These are phyloP conservation scores for Rhingia rostrata DNA, from an alignment of 2,888 invertebrate genomes.

Conservation along the genomic window DNA sequence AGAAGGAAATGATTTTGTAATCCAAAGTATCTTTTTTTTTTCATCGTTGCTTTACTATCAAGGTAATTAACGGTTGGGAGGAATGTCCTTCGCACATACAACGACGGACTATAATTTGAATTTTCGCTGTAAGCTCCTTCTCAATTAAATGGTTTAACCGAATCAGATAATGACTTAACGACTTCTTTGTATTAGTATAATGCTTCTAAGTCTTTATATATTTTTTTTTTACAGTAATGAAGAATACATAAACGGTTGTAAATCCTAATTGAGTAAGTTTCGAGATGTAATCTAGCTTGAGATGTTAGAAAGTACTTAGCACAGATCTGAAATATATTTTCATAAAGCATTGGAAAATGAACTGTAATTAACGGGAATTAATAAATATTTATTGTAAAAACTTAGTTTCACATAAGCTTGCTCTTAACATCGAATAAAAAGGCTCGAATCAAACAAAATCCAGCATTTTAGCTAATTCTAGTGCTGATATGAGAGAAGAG, in stretches of 20 bases:
- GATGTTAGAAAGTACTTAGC: no score
- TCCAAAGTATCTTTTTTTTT: neutral
- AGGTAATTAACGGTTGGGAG: slow-evolving; percentile 24
- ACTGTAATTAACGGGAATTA: no score
- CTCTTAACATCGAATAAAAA: no score
- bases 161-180: slow-evolving; percentile 30
- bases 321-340: no score
- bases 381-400: no score
- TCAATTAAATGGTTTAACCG: neutral
- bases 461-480: no score
- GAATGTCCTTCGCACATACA: neutral
- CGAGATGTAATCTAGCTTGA: neutral
- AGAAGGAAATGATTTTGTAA: slow-evolving; percentile 15
- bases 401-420: no score
- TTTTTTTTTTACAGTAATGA: slow-evolving; percentile 2
- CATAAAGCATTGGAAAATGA: no score
- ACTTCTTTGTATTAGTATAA: neutral
- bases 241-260: neutral
- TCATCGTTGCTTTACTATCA: neutral
- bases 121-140: slow-evolving; percentile 18
- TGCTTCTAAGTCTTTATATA: neutral
- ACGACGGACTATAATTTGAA: slow-evolving; percentile 13
- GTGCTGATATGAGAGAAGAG: no score
- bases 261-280: slow-evolving; percentile 1
- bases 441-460: no score